phyloP scores from a whole-genome alignment of 1,140 invertebrate genomes.

The Venturia canescens region DNA sequence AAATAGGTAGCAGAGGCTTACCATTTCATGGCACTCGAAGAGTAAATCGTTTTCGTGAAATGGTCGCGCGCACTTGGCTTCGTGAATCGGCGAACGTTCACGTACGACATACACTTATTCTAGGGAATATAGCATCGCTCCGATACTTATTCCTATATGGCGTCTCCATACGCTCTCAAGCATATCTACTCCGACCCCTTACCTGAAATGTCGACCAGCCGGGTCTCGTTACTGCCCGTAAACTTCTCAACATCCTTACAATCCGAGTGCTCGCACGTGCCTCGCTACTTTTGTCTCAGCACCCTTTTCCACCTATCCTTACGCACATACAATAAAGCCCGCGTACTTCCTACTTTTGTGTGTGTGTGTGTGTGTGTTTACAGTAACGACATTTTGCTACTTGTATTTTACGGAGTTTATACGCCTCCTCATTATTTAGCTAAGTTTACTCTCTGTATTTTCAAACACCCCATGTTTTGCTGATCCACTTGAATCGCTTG shows the following conservation, averaged over 20 bases:
- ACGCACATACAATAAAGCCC: not conserved
- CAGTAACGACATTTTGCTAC: no score
- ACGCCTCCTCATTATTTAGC: no score
- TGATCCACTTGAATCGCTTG: no score
- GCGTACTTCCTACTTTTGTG: no score
- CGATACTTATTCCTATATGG: slow-evolving; percentile 9
- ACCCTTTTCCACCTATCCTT: not conserved
- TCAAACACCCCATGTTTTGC: no score
- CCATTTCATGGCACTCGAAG: slow-evolving; percentile 39
- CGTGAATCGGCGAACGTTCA: slow-evolving; percentile 20
- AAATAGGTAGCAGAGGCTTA: slow-evolving; percentile 9
- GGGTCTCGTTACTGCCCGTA: slow-evolving; percentile 51
- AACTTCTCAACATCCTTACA: slow-evolving; percentile 53
- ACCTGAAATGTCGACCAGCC: slow-evolving; percentile 24
- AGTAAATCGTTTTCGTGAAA: slow-evolving; percentile 52
- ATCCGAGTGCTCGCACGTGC: slow-evolving; percentile 54
- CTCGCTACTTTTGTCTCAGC: slow-evolving; percentile 34
- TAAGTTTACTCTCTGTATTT: no score
- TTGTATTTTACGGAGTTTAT: not conserved
- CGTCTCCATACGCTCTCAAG: not conserved
- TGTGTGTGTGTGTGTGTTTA: no score
- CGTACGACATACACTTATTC: slow-evolving; percentile 9
- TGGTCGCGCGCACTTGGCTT: slow-evolving; percentile 32
- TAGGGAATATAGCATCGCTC: not conserved
- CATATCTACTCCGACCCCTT: slow-evolving; percentile 4